Evolutionary conservation across 2,113 vertebrate species (phyloP).

Genomic region (Willisornis vidua): DNA sequence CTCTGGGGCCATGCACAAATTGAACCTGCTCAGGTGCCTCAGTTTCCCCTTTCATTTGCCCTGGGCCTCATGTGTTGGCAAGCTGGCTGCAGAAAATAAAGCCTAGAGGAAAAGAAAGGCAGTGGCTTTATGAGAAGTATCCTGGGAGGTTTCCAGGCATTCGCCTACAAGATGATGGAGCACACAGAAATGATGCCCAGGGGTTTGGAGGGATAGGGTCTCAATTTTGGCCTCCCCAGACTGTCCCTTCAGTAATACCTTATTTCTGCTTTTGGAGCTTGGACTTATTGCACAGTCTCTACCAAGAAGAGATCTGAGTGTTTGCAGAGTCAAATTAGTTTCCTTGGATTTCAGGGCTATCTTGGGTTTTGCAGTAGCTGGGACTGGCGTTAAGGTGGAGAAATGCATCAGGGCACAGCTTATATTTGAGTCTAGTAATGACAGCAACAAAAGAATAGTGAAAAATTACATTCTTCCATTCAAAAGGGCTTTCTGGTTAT

Average conservation of each 20-base stretch:
- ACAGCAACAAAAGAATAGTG: neutral
- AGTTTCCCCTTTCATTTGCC: neutral
- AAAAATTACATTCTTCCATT: neutral
- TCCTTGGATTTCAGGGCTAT: neutral
- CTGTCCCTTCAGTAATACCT: neutral
- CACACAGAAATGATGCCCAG: fast-evolving
- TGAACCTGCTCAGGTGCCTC: neutral
- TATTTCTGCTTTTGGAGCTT: neutral
- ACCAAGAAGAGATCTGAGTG: neutral
- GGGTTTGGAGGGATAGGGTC: neutral
- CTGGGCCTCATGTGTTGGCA: neutral
- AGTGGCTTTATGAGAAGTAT: neutral
- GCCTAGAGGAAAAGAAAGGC: neutral
- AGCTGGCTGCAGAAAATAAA: neutral
- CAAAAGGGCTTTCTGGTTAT: neutral
- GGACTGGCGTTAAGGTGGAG: neutral
- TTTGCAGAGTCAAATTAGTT: neutral
- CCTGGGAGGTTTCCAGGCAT: neutral
- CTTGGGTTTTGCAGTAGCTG: neutral
- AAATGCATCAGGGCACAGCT: neutral
- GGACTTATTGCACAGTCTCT: neutral
- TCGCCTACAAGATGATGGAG: fast-evolving
- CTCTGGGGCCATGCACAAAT: neutral
- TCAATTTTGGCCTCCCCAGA: neutral
- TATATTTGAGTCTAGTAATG: neutral